Evolutionary conservation across 2,888 invertebrate genomes (phyloP).

Genomic region (Therioaphis trifolii): DNA sequence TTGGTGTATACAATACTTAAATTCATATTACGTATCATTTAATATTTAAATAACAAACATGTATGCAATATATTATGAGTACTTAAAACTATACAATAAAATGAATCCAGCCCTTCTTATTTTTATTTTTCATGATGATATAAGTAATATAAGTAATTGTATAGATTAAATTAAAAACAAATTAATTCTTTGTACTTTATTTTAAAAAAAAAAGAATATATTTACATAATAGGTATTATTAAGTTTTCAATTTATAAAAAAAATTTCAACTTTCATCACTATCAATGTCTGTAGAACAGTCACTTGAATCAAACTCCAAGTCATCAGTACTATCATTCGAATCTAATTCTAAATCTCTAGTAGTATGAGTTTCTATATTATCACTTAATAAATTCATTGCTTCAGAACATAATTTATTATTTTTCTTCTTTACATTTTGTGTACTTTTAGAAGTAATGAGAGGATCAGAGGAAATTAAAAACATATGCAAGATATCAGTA

Average conservation of each 20-base stretch:
- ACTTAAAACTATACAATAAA: no score
- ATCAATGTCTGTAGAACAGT: neutral
- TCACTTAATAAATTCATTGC: neutral
- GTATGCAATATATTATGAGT: no score
- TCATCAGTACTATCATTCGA: neutral
- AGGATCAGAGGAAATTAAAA: no score
- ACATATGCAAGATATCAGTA: no score
- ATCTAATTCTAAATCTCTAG: neutral
- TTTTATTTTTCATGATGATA: no score
- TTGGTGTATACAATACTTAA: no score
- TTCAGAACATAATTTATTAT: neutral
- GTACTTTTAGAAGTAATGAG: no score
- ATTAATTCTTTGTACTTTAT: neutral
- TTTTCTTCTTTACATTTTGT: no score
- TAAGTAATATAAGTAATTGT: no score
- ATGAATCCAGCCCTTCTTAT: no score
- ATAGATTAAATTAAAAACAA: neutral
- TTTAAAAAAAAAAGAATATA: neutral
- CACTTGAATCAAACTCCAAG: neutral
- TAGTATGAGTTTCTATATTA: neutral
- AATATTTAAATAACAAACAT: no score
- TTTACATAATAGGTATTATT: neutral
- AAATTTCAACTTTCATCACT: neutral
- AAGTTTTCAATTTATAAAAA: neutral
- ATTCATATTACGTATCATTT: no score